Percentiles rank a stretch among this genome's conserved stretches.
These are phyloP conservation scores for Falcunculus frontatus DNA, from an alignment of 2,113 vertebrate species.

Conservation along the genomic window DNA sequence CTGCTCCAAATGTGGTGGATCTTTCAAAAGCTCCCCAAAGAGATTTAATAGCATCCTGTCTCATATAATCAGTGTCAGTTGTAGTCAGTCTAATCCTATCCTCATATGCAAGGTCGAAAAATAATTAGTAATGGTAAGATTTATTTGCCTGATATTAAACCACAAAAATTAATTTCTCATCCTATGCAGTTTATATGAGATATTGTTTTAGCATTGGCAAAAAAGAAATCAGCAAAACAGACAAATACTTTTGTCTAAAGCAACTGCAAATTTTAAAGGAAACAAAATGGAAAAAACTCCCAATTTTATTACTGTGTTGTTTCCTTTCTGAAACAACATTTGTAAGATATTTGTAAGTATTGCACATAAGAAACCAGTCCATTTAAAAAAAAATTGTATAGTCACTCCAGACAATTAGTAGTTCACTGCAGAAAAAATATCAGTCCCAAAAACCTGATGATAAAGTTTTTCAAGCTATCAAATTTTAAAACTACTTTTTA, in stretches of 20 bases:
- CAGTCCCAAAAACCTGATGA: neutral
- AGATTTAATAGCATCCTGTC: slow-evolving; percentile 60
- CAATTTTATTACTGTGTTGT: neutral
- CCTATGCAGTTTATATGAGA: neutral
- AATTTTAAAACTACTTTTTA: neutral
- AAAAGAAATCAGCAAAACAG: neutral
- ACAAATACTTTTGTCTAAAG: neutral
- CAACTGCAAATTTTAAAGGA: neutral
- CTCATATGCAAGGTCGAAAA: slow-evolving; percentile 31
- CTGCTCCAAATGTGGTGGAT: neutral
- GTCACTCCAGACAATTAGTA: neutral
- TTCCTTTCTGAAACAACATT: neutral
- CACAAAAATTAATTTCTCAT: slow-evolving; percentile 1
- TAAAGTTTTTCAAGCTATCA: neutral
- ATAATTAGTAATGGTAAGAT: slow-evolving; percentile 47
- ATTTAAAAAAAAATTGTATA: neutral
- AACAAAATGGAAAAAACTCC: neutral
- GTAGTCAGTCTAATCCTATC: slow-evolving; percentile 31
- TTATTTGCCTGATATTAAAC: slow-evolving; percentile 37
- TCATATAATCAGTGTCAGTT: slow-evolving; percentile 39
- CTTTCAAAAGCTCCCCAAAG: slow-evolving; percentile 27
- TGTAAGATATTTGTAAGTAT: neutral
- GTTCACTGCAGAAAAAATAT: neutral
- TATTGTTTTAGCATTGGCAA: neutral
- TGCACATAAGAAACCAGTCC: neutral